These are phyloP conservation scores for Synanceia verrucosa DNA, from an alignment of 2,797 vertebrate species.

Conservation along the genomic window DNA sequence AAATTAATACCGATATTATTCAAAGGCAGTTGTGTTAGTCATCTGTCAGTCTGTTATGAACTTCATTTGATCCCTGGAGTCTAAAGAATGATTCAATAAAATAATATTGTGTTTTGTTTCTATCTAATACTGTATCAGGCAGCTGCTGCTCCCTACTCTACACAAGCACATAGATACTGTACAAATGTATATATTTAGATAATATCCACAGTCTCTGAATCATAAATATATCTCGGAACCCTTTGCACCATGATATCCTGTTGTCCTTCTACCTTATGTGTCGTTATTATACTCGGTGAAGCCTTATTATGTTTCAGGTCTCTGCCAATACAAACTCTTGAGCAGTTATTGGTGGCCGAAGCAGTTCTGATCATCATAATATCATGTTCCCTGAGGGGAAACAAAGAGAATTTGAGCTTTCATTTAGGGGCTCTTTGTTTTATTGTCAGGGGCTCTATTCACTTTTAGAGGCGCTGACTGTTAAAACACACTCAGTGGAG, in stretches of 20 bases:
- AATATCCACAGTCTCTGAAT: conserved; percentile 19
- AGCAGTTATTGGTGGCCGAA: conserved; percentile 53
- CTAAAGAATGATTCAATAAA: background rate
- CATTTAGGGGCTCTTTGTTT: conserved; percentile 50
- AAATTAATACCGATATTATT: background rate
- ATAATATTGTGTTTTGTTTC: background rate
- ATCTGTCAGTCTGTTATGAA: background rate
- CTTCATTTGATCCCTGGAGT: background rate
- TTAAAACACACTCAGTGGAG: conserved; percentile 41
- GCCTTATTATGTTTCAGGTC: conserved; percentile 45
- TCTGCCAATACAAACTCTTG: conserved; percentile 58
- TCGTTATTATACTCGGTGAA: conserved; percentile 44
- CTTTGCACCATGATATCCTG: conserved; percentile 34
- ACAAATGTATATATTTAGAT: conserved; percentile 30
- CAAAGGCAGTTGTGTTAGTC: background rate
- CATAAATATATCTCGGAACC: conserved; percentile 18
- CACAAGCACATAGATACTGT: conserved; percentile 19
- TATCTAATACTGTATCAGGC: conserved; percentile 4
- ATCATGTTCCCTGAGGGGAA: conserved; percentile 47
- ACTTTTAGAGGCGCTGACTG: conserved; percentile 42
- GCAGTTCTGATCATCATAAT: conserved; percentile 50
- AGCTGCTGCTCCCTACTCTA: conserved; percentile 13
- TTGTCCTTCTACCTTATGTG: conserved; percentile 36
- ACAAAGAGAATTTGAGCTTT: conserved; percentile 48
- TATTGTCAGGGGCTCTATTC: conserved; percentile 42